phyloP scores from a whole-genome alignment of 2,113 vertebrate species.

The Sitta europaea region DNA sequence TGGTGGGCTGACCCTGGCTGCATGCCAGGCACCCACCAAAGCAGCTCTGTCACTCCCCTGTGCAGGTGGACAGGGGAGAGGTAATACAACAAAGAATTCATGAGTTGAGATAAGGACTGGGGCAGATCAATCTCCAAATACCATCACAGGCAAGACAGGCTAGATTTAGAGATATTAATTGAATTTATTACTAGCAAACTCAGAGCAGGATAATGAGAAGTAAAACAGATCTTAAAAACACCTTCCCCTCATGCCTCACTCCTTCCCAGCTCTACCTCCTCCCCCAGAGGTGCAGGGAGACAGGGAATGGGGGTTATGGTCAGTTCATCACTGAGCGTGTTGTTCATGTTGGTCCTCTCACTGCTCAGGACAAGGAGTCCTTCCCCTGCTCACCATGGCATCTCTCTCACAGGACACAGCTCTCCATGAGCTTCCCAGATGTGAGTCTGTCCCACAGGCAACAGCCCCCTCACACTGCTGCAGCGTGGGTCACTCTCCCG shows the following conservation, averaged over 20 bases:
- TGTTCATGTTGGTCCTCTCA: rapidly evolving
- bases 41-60: not conserved
- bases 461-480: not conserved
- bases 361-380: not conserved
- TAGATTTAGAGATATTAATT: not conserved
- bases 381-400: too few relatives aligned
- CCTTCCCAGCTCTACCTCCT: not conserved
- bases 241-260: not conserved
- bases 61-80: not conserved
- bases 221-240: not conserved
- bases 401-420: not conserved
- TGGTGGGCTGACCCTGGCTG: not conserved
- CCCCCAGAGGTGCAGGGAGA: rapidly evolving
- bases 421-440: not conserved
- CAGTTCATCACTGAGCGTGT: not conserved
- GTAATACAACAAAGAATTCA: not conserved
- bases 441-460: not conserved
- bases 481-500: not conserved
- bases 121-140: not conserved
- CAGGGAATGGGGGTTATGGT: not conserved
- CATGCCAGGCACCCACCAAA: not conserved
- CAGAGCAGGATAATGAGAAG: not conserved
- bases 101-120: not conserved
- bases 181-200: not conserved
- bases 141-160: not conserved